Evolutionary conservation across 64 coral and sea anemone species (phyloP).

Genomic region (Dendrophyllia cribrosa): DNA sequence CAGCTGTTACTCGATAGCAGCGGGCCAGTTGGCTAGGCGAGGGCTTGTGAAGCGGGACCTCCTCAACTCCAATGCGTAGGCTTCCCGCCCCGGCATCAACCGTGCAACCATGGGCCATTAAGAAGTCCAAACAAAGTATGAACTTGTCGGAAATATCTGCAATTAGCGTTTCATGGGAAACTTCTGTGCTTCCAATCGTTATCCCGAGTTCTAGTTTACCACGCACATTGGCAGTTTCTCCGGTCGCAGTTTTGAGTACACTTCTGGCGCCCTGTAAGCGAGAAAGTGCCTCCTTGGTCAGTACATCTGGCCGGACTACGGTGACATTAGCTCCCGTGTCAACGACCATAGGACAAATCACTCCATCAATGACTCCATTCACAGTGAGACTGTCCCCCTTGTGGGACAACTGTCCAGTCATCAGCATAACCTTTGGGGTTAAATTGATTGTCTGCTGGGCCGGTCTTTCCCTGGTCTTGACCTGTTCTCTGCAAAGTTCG

Average conservation of each 20-base stretch:
- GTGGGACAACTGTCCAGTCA: background rate
- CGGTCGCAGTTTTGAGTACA: constrained; percentile 29
- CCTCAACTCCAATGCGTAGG: background rate
- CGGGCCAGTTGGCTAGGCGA: background rate
- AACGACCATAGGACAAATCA: background rate
- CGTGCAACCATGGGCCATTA: constrained; percentile 10
- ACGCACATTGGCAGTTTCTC: background rate
- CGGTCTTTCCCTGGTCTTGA: background rate
- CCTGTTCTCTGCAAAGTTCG: too few species aligned
- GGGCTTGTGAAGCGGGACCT: constrained; percentile 1
- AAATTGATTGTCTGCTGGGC: background rate
- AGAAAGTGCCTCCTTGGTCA: constrained; percentile 1
- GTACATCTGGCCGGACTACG: constrained; percentile 27
- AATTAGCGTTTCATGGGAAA: background rate
- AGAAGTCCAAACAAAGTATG: constrained; percentile 31
- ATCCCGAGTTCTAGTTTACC: background rate
- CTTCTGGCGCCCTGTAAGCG: background rate
- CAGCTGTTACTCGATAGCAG: background rate
- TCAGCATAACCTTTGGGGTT: constrained; percentile 7
- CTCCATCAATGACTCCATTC: constrained; percentile 19
- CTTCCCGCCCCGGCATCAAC: constrained; percentile 15
- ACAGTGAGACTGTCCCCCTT: background rate
- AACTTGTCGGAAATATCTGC: constrained; percentile 10
- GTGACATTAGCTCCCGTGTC: constrained; percentile 52
- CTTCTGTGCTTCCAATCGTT: background rate